Conservation (phyloP, 1,140 invertebrate genomes). For the Camponotus pennsylvanicus region DNA sequence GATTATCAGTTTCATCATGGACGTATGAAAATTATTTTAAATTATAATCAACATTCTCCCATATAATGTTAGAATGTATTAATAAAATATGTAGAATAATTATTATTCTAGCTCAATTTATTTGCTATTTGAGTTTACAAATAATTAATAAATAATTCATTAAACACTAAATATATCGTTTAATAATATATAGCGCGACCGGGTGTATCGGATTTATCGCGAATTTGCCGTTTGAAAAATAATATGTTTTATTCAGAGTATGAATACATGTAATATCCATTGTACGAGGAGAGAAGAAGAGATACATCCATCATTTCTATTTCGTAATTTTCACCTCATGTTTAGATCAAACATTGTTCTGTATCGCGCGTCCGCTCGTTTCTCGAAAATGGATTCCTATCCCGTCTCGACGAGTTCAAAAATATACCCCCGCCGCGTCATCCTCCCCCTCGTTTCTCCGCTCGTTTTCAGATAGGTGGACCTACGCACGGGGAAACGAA, state of each 20-base stretch:
- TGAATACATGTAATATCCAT: neutral
- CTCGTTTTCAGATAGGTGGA: conserved; percentile 51
- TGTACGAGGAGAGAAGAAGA: neutral
- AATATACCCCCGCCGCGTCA: conserved; percentile 35
- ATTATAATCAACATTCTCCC: neutral
- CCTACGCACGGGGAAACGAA: conserved; percentile 66
- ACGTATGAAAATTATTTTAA: neutral
- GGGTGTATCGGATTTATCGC: neutral
- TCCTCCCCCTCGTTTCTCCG: conserved; percentile 14
- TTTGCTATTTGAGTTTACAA: neutral
- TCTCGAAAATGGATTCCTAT: conserved; percentile 55
- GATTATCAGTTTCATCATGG: neutral
- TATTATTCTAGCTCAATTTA: neutral
- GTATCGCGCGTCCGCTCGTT: conserved; percentile 46
- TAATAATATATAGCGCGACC: neutral
- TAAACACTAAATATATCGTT: neutral
- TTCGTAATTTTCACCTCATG: conserved; percentile 54
- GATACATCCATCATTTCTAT: conserved; percentile 25
- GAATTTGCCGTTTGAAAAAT: neutral
- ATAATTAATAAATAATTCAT: conserved; percentile 11
- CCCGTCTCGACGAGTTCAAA: conserved; percentile 38
- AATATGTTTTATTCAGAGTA: neutral
- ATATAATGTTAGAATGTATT: neutral
- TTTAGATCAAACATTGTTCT: conserved; percentile 33
- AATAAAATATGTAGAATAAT: conserved; percentile 30